These are phyloP conservation scores for Macrosteles quadrilineatus DNA, from an alignment of 1,140 invertebrate genomes.

Conservation along the genomic window DNA sequence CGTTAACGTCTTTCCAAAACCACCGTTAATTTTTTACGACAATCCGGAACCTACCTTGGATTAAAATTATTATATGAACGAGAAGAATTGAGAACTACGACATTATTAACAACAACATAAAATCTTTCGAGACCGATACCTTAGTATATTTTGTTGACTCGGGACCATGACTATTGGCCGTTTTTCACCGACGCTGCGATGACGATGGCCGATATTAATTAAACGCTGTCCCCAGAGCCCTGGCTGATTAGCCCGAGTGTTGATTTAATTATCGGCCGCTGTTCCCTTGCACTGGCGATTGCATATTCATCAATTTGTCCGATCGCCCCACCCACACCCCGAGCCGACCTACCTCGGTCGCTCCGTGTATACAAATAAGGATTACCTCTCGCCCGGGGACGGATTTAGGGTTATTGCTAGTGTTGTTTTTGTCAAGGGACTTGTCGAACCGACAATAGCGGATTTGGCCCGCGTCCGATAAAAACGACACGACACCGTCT, in stretches of 20 bases:
- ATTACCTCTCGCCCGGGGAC: conserved; percentile 13
- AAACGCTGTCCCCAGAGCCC: neutral
- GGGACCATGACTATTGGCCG: too few species aligned
- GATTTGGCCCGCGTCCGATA: neutral
- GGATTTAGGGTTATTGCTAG: conserved; percentile 13
- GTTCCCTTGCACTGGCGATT: neutral
- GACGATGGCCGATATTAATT: conserved; percentile 4
- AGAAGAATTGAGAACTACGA: too few species aligned
- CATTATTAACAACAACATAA: too few species aligned
- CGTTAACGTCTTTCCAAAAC: too few species aligned
- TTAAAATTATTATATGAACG: too few species aligned
- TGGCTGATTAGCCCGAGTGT: conserved; percentile 3
- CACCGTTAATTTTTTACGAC: too few species aligned
- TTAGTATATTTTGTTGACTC: too few species aligned
- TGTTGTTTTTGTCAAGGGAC: conserved; percentile 10
- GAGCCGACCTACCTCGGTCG: neutral
- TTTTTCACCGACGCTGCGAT: too few species aligned
- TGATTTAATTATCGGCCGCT: conserved; percentile 8
- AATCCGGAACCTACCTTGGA: too few species aligned
- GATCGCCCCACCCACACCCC: neutral
- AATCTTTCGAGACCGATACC: too few species aligned
- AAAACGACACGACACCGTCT: neutral
- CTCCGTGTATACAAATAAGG: conserved; percentile 14
- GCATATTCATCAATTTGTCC: conserved; percentile 16
- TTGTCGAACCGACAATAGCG: neutral